Base-by-base conservation (phyloP, 2,113 vertebrate genomes). In the Scolopax mira region DNA sequence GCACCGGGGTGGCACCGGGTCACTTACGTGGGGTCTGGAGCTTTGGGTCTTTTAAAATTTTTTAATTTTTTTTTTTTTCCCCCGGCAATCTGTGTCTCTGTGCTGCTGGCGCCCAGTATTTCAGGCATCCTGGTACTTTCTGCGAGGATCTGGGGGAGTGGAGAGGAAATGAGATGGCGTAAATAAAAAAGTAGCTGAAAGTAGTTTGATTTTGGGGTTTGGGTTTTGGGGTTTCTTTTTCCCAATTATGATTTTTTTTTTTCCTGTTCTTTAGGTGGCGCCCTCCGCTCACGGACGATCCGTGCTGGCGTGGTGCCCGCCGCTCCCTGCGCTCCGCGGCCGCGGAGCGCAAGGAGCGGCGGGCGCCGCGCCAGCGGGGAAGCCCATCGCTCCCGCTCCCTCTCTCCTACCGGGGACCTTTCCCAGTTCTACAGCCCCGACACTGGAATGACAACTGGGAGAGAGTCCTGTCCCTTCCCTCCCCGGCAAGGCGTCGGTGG, bases 281-380 rank as follows among this genome's bases (percentile, higher is more conserved):
- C 97, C 70, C 96, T 97, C 95, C 87, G 84, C 97, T 64, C 85
- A 89, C 79, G 64, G 89, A 94, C 64, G 7, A 5, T 42, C 44
- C 64, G 30, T 85, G 25, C 54, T 48, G 71, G 55, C 30, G 30
- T 41, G 33, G 44, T 13, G 15, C 57, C 41, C 24, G 49, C 73
- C 10, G 37, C 69, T 28, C 31, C 37, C 33, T n/a, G 16, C 48
- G 39, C 69, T 55, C n/a, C 35, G 51, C 60, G 30, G 3, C 4
- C 6, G 66, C 74, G 35, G 54, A 35, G 24, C 21, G 31, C 13
- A 7, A 18, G 46, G 31, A 12, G 28, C 28, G 19, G 30, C 44
- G 44, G 74, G 44, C 24, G 48, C 73, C 10, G 37, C 69, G 22
- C 30, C 58, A 39, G 35, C 35, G 60, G 60, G 60, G 60, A 39